Percentiles rank a stretch among this genome's conserved stretches.
Conservation (phyloP, 2,888 invertebrate genomes). For the Drosophila prolongata region DNA sequence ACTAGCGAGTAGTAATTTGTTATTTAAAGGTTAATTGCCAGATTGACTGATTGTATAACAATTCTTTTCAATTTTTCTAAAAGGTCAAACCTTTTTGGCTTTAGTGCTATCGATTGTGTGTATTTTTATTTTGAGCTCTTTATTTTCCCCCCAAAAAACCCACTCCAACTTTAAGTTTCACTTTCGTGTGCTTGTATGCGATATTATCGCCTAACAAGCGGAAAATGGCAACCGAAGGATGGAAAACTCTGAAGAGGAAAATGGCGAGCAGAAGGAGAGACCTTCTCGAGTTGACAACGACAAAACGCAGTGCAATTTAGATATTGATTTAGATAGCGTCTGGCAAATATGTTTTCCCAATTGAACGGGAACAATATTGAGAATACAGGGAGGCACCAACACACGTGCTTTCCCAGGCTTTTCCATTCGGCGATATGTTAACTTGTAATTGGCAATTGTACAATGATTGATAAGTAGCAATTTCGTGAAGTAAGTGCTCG, state of each 20-base stretch:
- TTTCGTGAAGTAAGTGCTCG: background rate
- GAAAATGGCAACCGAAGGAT: constrained; percentile 48
- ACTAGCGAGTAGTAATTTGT: constrained; percentile 9
- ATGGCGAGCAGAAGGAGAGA: background rate
- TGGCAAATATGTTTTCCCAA: constrained; percentile 39
- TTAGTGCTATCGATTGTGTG: constrained; percentile 4
- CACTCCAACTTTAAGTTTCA: constrained; percentile 21
- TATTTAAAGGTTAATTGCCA: constrained; percentile 14
- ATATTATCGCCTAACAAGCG: constrained; percentile 66
- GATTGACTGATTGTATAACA: constrained; percentile 11
- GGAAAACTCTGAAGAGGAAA: constrained; percentile 10
- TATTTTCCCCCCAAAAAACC: background rate
- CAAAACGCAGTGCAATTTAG: constrained; percentile 62
- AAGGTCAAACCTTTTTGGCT: constrained; percentile 29
- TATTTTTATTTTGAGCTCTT: constrained; percentile 8
- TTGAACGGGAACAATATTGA: constrained; percentile 3
- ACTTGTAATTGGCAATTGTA: constrained; percentile 49
- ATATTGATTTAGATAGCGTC: constrained; percentile 67
- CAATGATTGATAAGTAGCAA: constrained; percentile 40
- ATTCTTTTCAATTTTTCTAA: constrained; percentile 11
- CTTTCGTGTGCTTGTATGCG: constrained; percentile 26
- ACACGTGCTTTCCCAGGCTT: background rate
- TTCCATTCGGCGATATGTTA: constrained; percentile 5
- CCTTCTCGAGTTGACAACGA: constrained; percentile 37
- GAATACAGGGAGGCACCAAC: background rate